A percentile compares a stretch with the other conserved stretches of the same genome.
Evolutionary conservation across 2,888 invertebrate species (phyloP).

Genomic region (Apomyelois bistriatella): DNA sequence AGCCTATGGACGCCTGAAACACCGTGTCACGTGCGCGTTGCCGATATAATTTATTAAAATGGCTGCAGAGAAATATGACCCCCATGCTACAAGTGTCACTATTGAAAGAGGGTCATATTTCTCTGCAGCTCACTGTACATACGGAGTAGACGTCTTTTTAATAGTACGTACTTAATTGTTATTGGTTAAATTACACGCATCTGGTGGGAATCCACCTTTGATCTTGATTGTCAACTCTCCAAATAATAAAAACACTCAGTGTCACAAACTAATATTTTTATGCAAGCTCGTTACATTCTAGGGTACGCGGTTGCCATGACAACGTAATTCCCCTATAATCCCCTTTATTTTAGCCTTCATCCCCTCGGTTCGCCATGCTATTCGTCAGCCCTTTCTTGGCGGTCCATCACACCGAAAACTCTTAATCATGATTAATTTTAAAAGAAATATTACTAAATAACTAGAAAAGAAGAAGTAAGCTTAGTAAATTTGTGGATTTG

Average conservation of each 20-base stretch:
- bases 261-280: slow-evolving; percentile 45
- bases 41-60: no score
- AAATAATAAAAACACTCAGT: not conserved
- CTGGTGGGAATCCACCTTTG: not conserved
- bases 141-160: no score
- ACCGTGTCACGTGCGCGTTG: no score
- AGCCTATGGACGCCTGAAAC: no score
- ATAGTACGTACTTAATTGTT: no score
- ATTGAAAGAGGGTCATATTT: no score
- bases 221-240: not conserved
- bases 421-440: not conserved
- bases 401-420: slow-evolving; percentile 45
- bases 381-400: slow-evolving; percentile 37
- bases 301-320: slow-evolving; percentile 50
- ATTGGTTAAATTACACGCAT: no score
- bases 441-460: not conserved
- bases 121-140: no score
- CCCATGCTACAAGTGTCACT: no score
- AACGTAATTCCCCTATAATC: slow-evolving; percentile 66
- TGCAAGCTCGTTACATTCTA: slow-evolving; percentile 42
- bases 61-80: no score
- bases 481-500: no score
- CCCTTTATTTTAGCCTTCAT: slow-evolving; percentile 64
- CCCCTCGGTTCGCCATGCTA: slow-evolving; percentile 48
- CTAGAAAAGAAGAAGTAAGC: no score